Conservation (phyloP, 1,140 invertebrate species). For the Platorchestia sp. region DNA sequence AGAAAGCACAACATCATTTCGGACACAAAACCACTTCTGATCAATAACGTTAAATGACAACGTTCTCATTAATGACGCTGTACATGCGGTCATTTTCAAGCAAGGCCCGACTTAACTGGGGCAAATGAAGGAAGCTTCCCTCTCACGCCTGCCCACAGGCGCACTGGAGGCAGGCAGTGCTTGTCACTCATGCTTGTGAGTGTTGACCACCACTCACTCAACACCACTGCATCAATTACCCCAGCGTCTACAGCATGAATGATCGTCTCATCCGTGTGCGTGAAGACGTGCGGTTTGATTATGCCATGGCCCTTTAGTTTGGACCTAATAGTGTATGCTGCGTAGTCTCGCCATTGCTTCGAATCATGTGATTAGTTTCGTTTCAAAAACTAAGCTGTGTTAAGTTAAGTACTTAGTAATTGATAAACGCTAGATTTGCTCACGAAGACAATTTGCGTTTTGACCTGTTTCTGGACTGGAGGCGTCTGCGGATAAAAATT, state of each 20-base stretch:
- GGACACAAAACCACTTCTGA: too few species aligned
- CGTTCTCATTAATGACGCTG: too few species aligned
- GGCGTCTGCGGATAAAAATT: too few species aligned
- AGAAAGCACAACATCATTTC: too few species aligned
- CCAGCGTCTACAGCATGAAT: not conserved
- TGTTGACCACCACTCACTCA: constrained; percentile 6
- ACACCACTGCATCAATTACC: not conserved
- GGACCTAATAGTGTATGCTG: not conserved
- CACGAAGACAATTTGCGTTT: too few species aligned
- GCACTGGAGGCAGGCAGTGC: not conserved
- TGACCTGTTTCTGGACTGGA: too few species aligned
- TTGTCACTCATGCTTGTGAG: constrained; percentile 6
- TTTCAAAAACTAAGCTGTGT: not conserved
- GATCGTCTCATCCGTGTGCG: not conserved
- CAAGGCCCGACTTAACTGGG: too few species aligned
- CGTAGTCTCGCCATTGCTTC: not conserved
- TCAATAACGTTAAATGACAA: too few species aligned
- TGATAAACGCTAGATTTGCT: not conserved
- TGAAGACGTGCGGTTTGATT: not conserved
- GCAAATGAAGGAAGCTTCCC: too few species aligned
- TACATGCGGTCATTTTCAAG: too few species aligned
- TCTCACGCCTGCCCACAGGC: not conserved
- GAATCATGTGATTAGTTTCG: not conserved
- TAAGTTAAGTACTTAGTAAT: not conserved
- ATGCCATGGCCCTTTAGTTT: not conserved